Evolutionary conservation across 2,888 invertebrate species (phyloP), one percentile per base, ranked within the genome.

Genomic region (Hyposoter didymator): DNA sequence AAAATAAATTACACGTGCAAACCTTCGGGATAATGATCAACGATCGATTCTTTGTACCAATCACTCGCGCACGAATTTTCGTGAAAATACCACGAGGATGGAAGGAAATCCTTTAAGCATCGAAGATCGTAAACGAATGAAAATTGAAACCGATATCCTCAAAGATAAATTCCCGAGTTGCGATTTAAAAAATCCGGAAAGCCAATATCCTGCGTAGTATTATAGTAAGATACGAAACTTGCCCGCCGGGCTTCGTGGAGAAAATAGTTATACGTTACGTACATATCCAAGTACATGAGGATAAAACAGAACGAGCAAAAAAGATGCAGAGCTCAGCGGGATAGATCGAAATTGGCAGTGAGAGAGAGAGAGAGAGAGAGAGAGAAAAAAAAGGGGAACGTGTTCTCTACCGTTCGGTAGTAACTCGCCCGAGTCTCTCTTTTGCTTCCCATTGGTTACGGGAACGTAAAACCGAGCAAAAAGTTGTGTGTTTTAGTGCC

Each of bases 361-460:
- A 74, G 52, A 75, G 47, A 69, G 69, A 49, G 64, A 74, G 52
- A 75, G 47, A 69, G 59, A 43, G 43, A 28, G 22, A 35, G 49
- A 45, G 32, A 79, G 39, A 45, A 66, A 73, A 69, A 69, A 22
- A 69, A 32, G 3, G 32, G 52, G 75, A 79, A 32, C 74, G 66
- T 67, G 55, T 70, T 79, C 59, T 79, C 62, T 49, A 59, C 59
- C 59, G 59, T 59, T 59, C 59, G 59, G 59, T 59, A 70, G 64
- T 64, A 72, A 74, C 73, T 59, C 43, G 28, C 17, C 28, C 35
- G 17, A 49, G 66, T 32, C 32, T 67, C 55, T 39, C 52, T 52
- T 59, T 14, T 14, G 52, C 17, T 12, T 84, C 84, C 86, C 85
- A 87, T 89, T 88, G 87, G 87, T 89, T 88, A 80, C 52, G 88